Percentiles rank a stretch among this genome's conserved stretches.
These are phyloP conservation scores for Drosophila lini DNA, from an alignment of 1,140 invertebrate species.

Conservation along the genomic window DNA sequence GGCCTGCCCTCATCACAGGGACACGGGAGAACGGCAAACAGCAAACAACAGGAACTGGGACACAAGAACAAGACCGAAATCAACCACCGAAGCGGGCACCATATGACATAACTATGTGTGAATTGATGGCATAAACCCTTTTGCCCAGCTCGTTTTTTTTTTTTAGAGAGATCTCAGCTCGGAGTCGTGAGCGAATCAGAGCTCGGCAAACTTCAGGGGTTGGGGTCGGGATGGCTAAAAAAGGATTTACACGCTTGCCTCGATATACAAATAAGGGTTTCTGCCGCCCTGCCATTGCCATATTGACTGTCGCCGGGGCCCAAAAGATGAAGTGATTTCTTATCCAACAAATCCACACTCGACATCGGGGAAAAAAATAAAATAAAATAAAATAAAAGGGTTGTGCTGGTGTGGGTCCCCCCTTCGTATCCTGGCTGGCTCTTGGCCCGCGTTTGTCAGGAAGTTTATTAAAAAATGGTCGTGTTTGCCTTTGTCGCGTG, in stretches of 20 bases:
- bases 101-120: constrained; percentile 81
- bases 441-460: constrained; percentile 47
- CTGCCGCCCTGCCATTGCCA: constrained; percentile 37
- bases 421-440: constrained; percentile 14
- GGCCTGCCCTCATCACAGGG: neutral
- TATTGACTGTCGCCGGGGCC: constrained; percentile 64
- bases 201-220: constrained; percentile 27
- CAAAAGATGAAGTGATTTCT: constrained; percentile 79
- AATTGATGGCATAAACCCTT: constrained; percentile 80
- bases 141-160: constrained; percentile 32
- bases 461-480: constrained; percentile 82
- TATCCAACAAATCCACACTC: constrained; percentile 76
- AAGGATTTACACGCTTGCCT: constrained; percentile 80
- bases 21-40: constrained; percentile 7
- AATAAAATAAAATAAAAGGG: constrained; percentile 48
- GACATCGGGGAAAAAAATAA: constrained; percentile 28
- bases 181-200: constrained; percentile 67
- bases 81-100: constrained; percentile 44
- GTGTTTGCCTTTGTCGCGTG: constrained; percentile 79
- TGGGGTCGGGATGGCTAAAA: constrained; percentile 38
- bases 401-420: constrained; percentile 38
- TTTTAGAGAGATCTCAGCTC: constrained; percentile 13
- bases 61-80: constrained; percentile 29
- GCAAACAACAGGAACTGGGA: constrained; percentile 28
- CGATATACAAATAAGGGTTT: constrained; percentile 81